Conservation (phyloP, 2,113 vertebrate genomes). For the Cryptotis parvus region DNA sequence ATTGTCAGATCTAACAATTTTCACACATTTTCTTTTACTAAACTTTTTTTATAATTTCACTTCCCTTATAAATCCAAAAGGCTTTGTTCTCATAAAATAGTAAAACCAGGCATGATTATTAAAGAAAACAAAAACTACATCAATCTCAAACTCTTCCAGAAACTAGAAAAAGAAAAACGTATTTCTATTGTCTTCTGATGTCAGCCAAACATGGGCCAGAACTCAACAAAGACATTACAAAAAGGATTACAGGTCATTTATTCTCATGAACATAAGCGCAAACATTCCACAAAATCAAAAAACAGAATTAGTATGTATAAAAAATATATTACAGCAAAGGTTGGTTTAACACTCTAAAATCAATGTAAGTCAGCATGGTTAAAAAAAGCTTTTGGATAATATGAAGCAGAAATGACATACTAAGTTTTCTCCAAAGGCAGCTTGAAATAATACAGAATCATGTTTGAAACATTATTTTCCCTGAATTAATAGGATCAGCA, state of each 20-base stretch:
- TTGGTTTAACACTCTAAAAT: neutral
- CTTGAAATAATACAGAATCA: constrained; percentile 45
- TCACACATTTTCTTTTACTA: no score
- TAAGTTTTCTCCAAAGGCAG: constrained; percentile 4
- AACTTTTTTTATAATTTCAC: constrained; percentile 9
- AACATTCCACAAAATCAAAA: constrained; percentile 29
- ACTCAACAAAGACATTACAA: neutral
- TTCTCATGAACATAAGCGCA: neutral
- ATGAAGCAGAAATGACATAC: neutral
- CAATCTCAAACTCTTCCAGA: neutral
- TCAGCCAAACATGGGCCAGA: neutral
- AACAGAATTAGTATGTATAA: neutral
- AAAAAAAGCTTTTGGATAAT: no score
- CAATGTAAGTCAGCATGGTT: neutral
- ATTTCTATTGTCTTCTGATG: neutral
- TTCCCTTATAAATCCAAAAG: no score
- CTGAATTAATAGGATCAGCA: constrained; percentile 17
- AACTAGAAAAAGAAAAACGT: neutral
- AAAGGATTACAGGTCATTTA: neutral
- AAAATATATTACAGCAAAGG: neutral
- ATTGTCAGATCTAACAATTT: no score
- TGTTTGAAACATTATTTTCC: neutral
- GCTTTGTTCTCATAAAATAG: neutral
- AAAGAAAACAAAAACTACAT: neutral
- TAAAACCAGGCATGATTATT: neutral